Conservation (phyloP, 2,888 invertebrate species). For the Penaeus monodon region DNA sequence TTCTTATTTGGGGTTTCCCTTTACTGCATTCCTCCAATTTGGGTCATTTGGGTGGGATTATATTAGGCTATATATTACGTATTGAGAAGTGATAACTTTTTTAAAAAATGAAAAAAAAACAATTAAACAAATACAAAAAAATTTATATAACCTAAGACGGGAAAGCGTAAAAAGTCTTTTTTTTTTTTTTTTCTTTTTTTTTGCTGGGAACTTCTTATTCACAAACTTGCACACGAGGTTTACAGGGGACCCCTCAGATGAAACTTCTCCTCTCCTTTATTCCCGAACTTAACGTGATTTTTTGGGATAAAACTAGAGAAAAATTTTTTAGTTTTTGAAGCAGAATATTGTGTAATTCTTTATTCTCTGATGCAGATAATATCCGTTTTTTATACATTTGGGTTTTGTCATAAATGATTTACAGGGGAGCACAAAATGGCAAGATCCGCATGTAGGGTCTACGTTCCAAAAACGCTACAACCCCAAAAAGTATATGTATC, state of each 20-base stretch:
- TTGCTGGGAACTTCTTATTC: constrained; percentile 89
- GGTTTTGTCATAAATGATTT: constrained; percentile 39
- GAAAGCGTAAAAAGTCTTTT: neutral
- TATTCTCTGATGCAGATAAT: no score
- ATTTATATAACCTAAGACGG: neutral
- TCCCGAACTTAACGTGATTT: constrained; percentile 90
- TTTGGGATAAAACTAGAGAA: neutral
- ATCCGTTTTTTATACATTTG: no score
- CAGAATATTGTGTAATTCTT: neutral
- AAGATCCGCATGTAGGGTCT: constrained; percentile 82
- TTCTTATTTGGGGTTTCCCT: no score
- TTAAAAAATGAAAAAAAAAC: no score
- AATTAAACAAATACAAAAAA: no score
- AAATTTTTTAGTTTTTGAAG: neutral
- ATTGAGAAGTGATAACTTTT: no score
- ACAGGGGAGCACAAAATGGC: constrained; percentile 89
- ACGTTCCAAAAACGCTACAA: no score
- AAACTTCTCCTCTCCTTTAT: constrained; percentile 86
- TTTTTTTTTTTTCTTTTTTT: neutral
- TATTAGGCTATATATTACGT: no score
- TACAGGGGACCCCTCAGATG: constrained; percentile 81
- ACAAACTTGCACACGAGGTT: constrained; percentile 96
- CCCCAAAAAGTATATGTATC: no score
- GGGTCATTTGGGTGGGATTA: no score
- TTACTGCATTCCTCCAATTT: no score